Evolutionary conservation across 1,140 invertebrate species (phyloP), one percentile per base, ranked within the genome.

Genomic region (Monochamus saltuarius): DNA sequence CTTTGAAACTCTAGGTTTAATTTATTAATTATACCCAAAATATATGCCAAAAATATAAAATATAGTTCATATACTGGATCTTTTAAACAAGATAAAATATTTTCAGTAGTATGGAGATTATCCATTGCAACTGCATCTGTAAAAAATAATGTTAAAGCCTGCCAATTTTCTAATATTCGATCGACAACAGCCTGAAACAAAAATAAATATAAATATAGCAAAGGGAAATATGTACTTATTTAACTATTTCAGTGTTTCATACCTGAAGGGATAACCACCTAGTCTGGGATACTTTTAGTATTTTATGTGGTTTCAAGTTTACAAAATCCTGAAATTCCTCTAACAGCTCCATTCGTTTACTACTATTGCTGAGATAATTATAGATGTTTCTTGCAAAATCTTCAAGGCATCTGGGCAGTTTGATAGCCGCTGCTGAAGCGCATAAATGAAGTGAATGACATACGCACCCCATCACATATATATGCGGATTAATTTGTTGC

Each of bases 401-500:
- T 51, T 13, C 19, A 3, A 29, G 6, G 6, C 22, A 3, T 3
- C 22, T 2, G 6, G 22, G 22, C 6, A 29, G 6, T 29, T 29
- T 29, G 2, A 3, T 29, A 40, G 19, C 34, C 4, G 46, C 57
- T n/a, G 57, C 57, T 40, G 37, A 52, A 3, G 47, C 2, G 52
- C 57, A 59, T n/a, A 59, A 40, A 16, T 59, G 57, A 3, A 59
- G 19, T 2, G 57, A 59, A 16, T 59, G 57, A 29, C 57, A 59
- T 19, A 47, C 52, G 19, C 57, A 59, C 3, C 57, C 49, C 34
- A 51, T 6, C 7, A 59, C 46, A 59, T 52, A 59, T n/a, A 61
- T 22, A 22, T 55, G n/a, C 8, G n/a, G 22, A 14, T 22, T 35
- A 1, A 56, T 40, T 38, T 61, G 22, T 34, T 56, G 55, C 2